Evolutionary conservation across 1,140 invertebrate species (phyloP).

Genomic region (Euborellia annulipes): DNA sequence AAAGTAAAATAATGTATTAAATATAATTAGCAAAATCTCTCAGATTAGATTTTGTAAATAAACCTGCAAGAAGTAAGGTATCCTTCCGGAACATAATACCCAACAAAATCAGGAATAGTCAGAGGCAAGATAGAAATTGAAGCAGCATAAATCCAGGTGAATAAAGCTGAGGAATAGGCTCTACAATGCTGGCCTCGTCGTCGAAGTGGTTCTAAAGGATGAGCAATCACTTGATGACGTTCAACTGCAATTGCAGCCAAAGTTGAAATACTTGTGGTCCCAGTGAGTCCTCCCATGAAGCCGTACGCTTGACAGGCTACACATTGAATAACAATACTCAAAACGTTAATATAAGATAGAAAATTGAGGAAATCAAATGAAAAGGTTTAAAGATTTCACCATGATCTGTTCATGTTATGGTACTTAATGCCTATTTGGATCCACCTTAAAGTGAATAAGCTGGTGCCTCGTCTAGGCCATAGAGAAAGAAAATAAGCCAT

Average conservation of each 20-base stretch:
- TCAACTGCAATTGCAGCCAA: conserved; percentile 52
- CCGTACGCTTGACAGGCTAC: conserved; percentile 55
- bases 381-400: no score
- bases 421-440: no score
- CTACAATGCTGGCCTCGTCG: conserved; percentile 36
- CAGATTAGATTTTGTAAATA: conserved; percentile 33
- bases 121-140: conserved; percentile 49
- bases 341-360: no score
- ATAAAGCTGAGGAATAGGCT: conserved; percentile 40
- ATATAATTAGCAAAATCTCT: no score
- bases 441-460: no score
- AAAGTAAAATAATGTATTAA: no score
- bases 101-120: conserved; percentile 42
- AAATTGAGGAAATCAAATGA: no score
- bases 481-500: no score
- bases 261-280: conserved; percentile 51
- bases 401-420: no score
- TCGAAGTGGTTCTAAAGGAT: conserved; percentile 43
- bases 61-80: conserved; percentile 66
- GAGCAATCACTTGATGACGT: conserved; percentile 52
- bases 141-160: conserved; percentile 55
- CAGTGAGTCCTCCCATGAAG: conserved; percentile 51
- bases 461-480: no score
- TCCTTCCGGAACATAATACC: conserved; percentile 59
- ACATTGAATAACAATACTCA: no score